These are phyloP conservation scores for Tipula confusa DNA, from an alignment of 2,888 invertebrate species.

Conservation along the genomic window DNA sequence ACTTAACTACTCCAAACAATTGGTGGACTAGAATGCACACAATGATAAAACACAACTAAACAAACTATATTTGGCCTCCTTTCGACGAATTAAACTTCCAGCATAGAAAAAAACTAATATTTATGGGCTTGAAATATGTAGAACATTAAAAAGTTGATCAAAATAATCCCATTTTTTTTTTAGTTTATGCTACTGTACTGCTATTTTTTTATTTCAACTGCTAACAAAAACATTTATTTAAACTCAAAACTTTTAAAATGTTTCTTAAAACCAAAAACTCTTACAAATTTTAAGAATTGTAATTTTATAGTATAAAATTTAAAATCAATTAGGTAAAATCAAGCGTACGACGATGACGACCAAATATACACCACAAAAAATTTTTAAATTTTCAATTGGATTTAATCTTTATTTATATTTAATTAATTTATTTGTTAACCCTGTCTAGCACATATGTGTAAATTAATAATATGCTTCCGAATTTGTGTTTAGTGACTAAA, in stretches of 20 bases:
- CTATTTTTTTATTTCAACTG: slow-evolving; percentile 7
- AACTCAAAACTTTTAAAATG: neutral
- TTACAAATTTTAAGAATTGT: neutral
- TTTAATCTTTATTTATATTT: neutral
- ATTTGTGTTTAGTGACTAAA: neutral
- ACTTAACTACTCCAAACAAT: too few relatives aligned
- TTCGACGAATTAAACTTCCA: too few relatives aligned
- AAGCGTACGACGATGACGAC: neutral
- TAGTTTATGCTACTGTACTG: neutral
- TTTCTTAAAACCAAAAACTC: neutral
- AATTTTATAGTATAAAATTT: neutral
- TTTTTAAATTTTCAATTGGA: neutral
- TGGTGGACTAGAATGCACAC: too few relatives aligned
- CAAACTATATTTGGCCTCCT: too few relatives aligned
- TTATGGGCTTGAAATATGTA: too few relatives aligned
- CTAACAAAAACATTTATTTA: slow-evolving; percentile 12
- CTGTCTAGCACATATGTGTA: neutral
- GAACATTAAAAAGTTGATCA: neutral
- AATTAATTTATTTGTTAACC: neutral
- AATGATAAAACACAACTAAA: too few relatives aligned
- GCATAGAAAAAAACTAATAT: too few relatives aligned
- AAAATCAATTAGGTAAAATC: neutral
- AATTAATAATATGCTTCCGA: neutral
- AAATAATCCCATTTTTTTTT: neutral
- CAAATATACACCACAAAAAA: neutral